Evolutionary conservation across 2,797 vertebrate genomes (phyloP).

Genomic region (Helicolenus hilgendorfi): DNA sequence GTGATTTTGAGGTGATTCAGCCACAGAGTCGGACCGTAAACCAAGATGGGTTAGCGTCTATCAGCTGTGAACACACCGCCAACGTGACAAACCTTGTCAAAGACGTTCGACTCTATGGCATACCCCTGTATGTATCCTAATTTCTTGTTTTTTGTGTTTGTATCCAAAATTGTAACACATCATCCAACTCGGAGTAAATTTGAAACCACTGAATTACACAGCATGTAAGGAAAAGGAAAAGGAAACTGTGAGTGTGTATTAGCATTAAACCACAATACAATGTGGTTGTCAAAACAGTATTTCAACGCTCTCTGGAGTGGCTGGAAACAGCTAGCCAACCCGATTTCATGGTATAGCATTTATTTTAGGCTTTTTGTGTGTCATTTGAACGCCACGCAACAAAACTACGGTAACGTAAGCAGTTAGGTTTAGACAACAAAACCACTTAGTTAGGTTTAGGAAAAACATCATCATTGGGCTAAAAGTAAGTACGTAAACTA

Average conservation of each 20-base stretch:
- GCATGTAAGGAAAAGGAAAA: neutral
- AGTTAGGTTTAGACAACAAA: no score
- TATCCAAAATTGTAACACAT: neutral
- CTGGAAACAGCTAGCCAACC: no score
- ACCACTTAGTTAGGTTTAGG: no score
- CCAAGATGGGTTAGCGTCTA: neutral
- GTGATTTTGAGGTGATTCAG: conserved; percentile 33
- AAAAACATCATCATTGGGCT: no score
- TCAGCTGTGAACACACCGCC: conserved; percentile 35
- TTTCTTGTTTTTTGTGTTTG: neutral
- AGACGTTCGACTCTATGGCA: conserved; percentile 31
- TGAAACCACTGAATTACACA: neutral
- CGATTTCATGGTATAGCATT: no score
- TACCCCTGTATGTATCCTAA: neutral
- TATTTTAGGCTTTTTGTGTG: no score
- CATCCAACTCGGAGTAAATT: neutral
- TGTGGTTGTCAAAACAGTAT: neutral
- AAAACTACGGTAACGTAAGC: no score
- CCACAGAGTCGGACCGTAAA: neutral
- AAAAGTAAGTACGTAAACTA: no score
- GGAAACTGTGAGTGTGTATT: neutral
- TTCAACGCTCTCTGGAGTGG: neutral
- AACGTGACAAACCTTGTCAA: fast-evolving
- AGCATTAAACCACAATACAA: neutral
- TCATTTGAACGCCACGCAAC: no score